phyloP scores from a whole-genome alignment of 2,113 vertebrate species.

The Cathartes aura region DNA sequence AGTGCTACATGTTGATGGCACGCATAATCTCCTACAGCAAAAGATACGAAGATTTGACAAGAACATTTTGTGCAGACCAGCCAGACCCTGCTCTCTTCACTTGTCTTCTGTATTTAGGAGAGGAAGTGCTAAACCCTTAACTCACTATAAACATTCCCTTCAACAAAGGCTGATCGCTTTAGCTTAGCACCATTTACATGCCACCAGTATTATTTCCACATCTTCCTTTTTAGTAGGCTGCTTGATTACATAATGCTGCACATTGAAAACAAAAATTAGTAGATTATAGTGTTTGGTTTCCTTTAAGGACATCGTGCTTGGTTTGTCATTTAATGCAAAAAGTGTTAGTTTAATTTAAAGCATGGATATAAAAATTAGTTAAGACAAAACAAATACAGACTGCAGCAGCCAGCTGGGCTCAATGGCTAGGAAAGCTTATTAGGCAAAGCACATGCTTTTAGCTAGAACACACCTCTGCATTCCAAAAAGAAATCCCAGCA shows the following conservation, averaged over 20 bases:
- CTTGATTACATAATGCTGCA: not conserved
- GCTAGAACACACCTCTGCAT: constrained; percentile 48
- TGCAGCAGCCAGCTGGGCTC: constrained; percentile 55
- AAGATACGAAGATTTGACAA: not conserved
- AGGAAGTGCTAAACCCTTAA: not conserved
- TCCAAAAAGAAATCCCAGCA: constrained; percentile 53
- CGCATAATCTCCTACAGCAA: not conserved
- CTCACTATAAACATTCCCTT: not conserved
- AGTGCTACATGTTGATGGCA: not conserved
- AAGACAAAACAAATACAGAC: constrained; percentile 49
- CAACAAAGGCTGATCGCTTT: not conserved
- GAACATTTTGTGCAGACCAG: not conserved
- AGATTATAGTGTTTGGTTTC: constrained; percentile 46
- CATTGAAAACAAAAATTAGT: constrained; percentile 32
- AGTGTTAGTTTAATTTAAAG: constrained; percentile 19
- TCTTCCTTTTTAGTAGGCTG: not conserved
- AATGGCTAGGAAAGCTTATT: constrained; percentile 7
- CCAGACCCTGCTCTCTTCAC: not conserved
- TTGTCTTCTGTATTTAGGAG: not conserved
- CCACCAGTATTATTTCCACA: constrained; percentile 9
- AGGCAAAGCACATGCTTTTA: constrained; percentile 31
- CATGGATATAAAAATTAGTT: constrained; percentile 42
- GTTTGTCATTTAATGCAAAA: constrained; percentile 8
- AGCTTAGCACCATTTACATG: not conserved
- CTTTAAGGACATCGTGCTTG: constrained; percentile 39